These are phyloP conservation scores for Rotaria sp. DNA, from an alignment of 2,888 invertebrate genomes.

Conservation along the genomic window DNA sequence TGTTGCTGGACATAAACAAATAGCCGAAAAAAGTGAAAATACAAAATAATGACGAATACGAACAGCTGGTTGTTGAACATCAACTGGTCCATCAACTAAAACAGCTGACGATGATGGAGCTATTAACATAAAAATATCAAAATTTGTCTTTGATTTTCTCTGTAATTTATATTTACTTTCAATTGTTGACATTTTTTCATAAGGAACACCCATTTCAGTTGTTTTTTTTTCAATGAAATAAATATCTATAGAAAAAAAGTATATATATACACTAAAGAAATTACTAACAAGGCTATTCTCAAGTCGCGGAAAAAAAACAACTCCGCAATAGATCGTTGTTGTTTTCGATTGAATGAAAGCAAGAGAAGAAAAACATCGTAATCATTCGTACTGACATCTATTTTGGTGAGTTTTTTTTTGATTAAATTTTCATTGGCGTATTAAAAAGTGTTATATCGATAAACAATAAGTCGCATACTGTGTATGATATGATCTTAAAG, in stretches of 20 bases:
- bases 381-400: not conserved
- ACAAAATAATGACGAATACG: constrained; percentile 23
- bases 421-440: not conserved
- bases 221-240: not conserved
- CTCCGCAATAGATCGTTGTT: not conserved
- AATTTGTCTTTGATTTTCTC: not conserved
- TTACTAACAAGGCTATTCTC: not conserved
- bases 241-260: not conserved
- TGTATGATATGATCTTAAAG: not conserved
- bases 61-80: not conserved
- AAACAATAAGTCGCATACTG: too few species aligned
- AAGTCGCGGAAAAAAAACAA: not conserved
- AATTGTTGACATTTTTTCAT: not conserved
- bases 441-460: not conserved
- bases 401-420: not conserved
- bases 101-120: not conserved
- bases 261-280: not conserved
- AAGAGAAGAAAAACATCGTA: not conserved
- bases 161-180: not conserved
- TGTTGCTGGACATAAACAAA: constrained; percentile 25
- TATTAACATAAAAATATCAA: not conserved
- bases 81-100: not conserved
- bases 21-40: constrained; percentile 8
- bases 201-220: not conserved
- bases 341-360: not conserved